Evolutionary conservation across 2,888 invertebrate species (phyloP).

Genomic region (Copidosoma aretas): DNA sequence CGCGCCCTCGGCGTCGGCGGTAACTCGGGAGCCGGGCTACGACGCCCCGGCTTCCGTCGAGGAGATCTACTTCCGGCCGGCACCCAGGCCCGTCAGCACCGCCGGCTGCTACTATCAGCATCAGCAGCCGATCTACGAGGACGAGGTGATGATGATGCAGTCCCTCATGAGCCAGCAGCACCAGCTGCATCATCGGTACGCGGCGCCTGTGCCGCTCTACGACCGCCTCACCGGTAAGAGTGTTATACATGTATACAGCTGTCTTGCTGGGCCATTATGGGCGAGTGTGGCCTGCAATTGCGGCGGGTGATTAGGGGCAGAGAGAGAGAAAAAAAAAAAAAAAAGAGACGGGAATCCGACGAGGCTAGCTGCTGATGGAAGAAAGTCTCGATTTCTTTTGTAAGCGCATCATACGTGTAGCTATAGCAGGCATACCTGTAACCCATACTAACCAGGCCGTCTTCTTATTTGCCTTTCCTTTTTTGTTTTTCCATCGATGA

Average conservation of each 20-base stretch:
- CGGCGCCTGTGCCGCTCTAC: slow-evolving; percentile 53
- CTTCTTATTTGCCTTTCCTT: too few species aligned
- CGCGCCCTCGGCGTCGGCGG: slow-evolving; percentile 40
- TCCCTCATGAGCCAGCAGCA: slow-evolving; percentile 36
- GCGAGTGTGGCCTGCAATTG: too few species aligned
- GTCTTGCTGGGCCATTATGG: too few species aligned
- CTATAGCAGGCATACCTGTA: too few species aligned
- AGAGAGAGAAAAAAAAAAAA: too few species aligned
- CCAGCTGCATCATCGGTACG: slow-evolving; percentile 51
- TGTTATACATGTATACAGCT: not conserved
- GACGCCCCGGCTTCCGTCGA: slow-evolving; percentile 55
- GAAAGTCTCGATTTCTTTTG: too few species aligned
- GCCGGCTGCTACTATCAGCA: slow-evolving; percentile 51
- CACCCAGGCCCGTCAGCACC: slow-evolving; percentile 37
- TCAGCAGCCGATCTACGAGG: slow-evolving; percentile 55
- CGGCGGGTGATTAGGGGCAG: too few species aligned
- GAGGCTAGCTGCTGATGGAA: too few species aligned
- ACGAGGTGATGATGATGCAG: slow-evolving; percentile 21
- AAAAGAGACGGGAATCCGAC: too few species aligned
- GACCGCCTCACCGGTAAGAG: slow-evolving; percentile 55
- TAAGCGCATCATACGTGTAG: too few species aligned
- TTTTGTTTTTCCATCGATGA: too few species aligned
- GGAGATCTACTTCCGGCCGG: slow-evolving; percentile 54
- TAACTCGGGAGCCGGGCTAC: slow-evolving; percentile 55
- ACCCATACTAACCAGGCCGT: too few species aligned